phyloP scores from a whole-genome alignment of 1,140 invertebrate species.

The Meloidogyne chitwoodi region DNA sequence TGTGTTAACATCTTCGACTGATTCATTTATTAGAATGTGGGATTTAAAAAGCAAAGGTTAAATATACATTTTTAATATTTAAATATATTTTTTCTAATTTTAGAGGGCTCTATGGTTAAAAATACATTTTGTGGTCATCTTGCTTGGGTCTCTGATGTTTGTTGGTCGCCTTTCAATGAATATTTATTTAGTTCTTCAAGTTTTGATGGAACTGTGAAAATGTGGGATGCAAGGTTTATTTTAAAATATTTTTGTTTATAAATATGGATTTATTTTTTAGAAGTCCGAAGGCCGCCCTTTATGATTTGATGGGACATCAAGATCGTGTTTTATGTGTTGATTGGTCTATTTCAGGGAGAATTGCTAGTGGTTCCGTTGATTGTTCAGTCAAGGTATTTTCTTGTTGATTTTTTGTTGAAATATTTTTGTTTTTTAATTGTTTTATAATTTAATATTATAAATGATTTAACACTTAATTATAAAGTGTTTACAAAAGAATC shows the following conservation, averaged over 20 bases:
- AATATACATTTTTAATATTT: not conserved
- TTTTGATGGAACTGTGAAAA: constrained; percentile 82
- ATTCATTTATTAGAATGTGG: constrained; percentile 81
- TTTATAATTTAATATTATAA: not conserved
- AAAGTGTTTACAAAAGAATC: not conserved
- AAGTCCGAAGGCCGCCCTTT: constrained; percentile 83
- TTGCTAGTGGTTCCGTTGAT: constrained; percentile 87
- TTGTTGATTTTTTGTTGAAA: not conserved
- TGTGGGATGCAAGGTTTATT: constrained; percentile 80
- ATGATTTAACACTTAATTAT: not conserved
- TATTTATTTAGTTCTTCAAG: constrained; percentile 85
- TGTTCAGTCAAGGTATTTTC: constrained; percentile 80
- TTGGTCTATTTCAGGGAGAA: constrained; percentile 80
- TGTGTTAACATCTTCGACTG: constrained; percentile 80
- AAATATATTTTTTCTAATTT: constrained; percentile 36
- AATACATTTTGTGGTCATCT: constrained; percentile 80
- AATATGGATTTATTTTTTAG: constrained; percentile 60
- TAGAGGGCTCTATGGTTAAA: constrained; percentile 81
- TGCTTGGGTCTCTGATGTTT: constrained; percentile 82
- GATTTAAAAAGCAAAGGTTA: constrained; percentile 73
- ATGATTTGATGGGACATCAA: constrained; percentile 84
- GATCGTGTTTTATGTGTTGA: constrained; percentile 88
- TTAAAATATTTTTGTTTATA: constrained; percentile 17
- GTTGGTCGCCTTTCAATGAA: constrained; percentile 80
- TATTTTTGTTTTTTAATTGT: not conserved